These are phyloP conservation scores for Labeo catla DNA, from an alignment of 2,113 vertebrate genomes.

Conservation along the genomic window DNA sequence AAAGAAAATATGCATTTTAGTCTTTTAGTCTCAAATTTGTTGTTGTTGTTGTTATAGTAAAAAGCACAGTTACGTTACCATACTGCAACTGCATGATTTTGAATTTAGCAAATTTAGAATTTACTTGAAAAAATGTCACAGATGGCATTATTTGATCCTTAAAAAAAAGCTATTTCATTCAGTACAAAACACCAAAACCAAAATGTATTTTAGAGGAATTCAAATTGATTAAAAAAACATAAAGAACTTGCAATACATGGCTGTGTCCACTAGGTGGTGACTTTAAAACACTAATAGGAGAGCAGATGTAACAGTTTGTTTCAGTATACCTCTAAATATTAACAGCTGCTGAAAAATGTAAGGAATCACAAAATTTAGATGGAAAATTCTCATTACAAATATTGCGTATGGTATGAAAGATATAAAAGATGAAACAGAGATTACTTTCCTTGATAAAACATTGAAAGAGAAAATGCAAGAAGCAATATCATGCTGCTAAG, in stretches of 20 bases:
- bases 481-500: not conserved
- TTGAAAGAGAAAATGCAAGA: not conserved
- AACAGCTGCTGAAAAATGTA: not conserved
- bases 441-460: not conserved
- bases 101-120: not conserved
- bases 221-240: too few species aligned
- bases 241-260: not conserved
- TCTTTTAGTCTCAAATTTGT: not conserved
- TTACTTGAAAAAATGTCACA: not conserved
- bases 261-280: slow-evolving; percentile 41
- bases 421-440: not conserved
- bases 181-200: not conserved
- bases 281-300: slow-evolving; percentile 13
- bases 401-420: not conserved
- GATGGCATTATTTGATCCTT: not conserved
- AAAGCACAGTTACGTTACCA: not conserved
- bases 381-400: not conserved
- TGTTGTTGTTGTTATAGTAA: slow-evolving; percentile 8
- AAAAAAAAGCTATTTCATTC: not conserved
- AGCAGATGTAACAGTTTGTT: not conserved
- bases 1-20: not conserved
- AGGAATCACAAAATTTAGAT: not conserved
- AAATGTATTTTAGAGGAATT: not conserved
- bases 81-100: not conserved
- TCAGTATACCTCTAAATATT: not conserved